phyloP scores from a whole-genome alignment of 2,797 vertebrate species.

The Sphaeramia orbicularis region DNA sequence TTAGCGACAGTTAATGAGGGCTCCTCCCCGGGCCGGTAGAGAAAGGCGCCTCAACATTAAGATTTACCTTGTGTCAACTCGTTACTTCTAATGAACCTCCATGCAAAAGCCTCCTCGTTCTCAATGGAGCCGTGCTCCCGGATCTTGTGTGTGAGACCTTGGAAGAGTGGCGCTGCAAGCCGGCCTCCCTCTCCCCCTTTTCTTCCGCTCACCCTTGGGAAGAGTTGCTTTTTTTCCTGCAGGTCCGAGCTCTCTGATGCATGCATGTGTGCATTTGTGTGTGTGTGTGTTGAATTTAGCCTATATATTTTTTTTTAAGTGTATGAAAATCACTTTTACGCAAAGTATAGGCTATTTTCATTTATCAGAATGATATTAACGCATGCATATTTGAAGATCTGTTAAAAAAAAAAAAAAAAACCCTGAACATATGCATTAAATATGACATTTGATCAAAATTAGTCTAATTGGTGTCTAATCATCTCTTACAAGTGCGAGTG shows the following conservation, averaged over 20 bases:
- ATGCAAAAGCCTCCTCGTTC: constrained; percentile 71
- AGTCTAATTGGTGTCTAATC: background rate
- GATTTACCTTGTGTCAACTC: constrained; percentile 98
- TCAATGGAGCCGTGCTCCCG: constrained; percentile 89
- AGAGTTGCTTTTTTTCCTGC: constrained; percentile 68
- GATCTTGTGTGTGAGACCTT: constrained; percentile 74
- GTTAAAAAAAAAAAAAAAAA: too few species aligned
- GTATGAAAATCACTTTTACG: too few species aligned
- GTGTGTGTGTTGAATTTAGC: background rate
- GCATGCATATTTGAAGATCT: background rate
- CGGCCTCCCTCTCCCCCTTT: constrained; percentile 65
- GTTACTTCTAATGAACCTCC: constrained; percentile 97
- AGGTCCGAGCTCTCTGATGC: constrained; percentile 68
- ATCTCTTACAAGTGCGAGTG: constrained; percentile 1
- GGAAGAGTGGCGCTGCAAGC: constrained; percentile 80
- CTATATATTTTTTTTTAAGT: too few species aligned
- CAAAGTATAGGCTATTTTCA: too few species aligned
- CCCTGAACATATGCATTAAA: background rate
- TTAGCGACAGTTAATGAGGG: constrained; percentile 99
- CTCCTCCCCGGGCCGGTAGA: constrained; percentile 89
- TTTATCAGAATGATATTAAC: background rate
- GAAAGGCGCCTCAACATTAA: constrained; percentile 93
- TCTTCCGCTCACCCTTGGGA: constrained; percentile 75
- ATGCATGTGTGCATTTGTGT: constrained; percentile 29
- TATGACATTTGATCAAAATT: background rate